Evolutionary conservation across 2,797 vertebrate species (phyloP).

Genomic region (Holocentrus rufus): DNA sequence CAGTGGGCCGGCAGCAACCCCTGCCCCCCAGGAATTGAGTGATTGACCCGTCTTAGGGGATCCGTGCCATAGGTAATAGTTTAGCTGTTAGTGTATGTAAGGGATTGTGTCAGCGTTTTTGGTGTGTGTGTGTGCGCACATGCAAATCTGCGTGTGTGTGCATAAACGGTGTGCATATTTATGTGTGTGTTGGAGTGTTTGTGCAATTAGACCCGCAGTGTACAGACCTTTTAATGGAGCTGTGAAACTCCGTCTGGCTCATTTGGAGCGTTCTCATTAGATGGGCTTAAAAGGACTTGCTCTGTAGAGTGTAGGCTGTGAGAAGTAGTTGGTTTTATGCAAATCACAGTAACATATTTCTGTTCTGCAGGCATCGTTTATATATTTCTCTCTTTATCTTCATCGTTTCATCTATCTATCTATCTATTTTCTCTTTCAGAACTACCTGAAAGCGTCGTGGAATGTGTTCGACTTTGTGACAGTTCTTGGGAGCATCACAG

Average conservation of each 20-base stretch:
- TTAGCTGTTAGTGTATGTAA: constrained; percentile 25
- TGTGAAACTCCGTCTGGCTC: neutral
- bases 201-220: neutral
- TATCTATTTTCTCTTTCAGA: constrained; percentile 81
- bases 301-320: neutral
- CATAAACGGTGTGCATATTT: neutral
- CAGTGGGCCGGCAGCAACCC: constrained; percentile 20
- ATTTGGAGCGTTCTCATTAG: neutral
- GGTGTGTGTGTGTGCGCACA: neutral
- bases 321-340: neutral
- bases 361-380: neutral
- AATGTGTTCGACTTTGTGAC: constrained; percentile 99
- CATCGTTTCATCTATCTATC: constrained; percentile 12
- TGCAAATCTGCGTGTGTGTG: neutral
- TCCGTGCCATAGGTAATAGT: constrained; percentile 19
- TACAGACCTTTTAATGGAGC: neutral
- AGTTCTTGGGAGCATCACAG: constrained; percentile 97
- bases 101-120: constrained; percentile 16
- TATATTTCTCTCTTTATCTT: neutral
- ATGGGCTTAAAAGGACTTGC: neutral
- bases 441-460: constrained; percentile 98
- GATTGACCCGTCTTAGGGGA: constrained; percentile 39
- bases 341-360: constrained; percentile 3
- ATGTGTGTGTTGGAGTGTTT: constrained; percentile 5
- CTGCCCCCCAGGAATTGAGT: constrained; percentile 16